Percentiles rank a stretch among this genome's conserved stretches.
Evolutionary conservation across 2,888 invertebrate genomes (phyloP).

Genomic region (Cantharis flavilabris): DNA sequence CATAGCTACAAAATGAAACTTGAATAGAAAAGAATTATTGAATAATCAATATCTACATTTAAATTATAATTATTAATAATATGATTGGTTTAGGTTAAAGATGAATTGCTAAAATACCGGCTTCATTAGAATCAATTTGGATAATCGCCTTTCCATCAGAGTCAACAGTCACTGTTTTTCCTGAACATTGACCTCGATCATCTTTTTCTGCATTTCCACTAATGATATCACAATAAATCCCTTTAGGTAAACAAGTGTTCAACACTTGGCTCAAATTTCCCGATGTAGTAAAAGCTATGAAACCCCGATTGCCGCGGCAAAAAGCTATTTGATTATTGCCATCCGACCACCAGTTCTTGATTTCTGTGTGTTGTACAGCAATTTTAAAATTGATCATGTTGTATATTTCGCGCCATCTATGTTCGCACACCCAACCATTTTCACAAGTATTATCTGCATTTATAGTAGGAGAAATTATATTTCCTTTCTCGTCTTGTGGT

Average conservation of each 20-base stretch:
- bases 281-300: conserved; percentile 75
- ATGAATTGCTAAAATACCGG: conserved; percentile 76
- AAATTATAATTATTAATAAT: no score
- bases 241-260: conserved; percentile 58
- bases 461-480: no score
- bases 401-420: conserved; percentile 58
- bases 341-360: conserved; percentile 78
- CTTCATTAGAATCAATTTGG: conserved; percentile 58
- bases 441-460: no score
- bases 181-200: conserved; percentile 64
- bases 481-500: conserved; percentile 64
- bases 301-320: conserved; percentile 70
- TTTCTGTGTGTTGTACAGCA: conserved; percentile 61
- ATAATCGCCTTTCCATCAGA: conserved; percentile 64
- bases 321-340: conserved; percentile 83
- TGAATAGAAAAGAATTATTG: no score
- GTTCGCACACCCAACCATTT: no score
- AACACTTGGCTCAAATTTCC: conserved; percentile 55
- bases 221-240: conserved; percentile 86
- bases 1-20: no score
- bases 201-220: conserved; percentile 60
- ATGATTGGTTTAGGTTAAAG: conserved; percentile 28
- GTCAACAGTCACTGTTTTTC: conserved; percentile 66
- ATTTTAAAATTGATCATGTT: conserved; percentile 81
- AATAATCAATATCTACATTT: no score